phyloP scores from a whole-genome alignment of 2,113 vertebrate genomes.

The Probosciger aterrimus region DNA sequence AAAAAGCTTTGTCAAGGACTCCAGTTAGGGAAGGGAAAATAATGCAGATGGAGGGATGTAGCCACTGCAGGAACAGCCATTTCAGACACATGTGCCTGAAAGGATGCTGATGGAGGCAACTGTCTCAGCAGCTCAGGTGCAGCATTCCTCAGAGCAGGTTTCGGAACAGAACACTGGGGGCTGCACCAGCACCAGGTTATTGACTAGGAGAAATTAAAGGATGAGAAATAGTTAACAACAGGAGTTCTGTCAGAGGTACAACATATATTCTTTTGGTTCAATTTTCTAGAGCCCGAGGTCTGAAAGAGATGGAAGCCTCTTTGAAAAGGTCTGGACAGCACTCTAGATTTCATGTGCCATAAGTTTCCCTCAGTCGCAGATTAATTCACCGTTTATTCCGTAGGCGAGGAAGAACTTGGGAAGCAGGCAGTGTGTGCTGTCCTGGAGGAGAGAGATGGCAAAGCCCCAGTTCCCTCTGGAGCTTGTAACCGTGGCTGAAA shows the following conservation, averaged over 20 bases:
- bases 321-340: slow-evolving; percentile 59
- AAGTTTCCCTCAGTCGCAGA: slow-evolving; percentile 63
- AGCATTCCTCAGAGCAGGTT: background rate
- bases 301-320: slow-evolving; percentile 64
- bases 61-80: background rate
- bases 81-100: background rate
- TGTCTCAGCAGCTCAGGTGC: background rate
- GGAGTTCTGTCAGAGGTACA: slow-evolving; percentile 44
- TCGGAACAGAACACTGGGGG: background rate
- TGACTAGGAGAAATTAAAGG: background rate
- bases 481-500: background rate
- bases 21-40: background rate
- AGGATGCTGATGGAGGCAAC: background rate
- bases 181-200: background rate
- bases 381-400: slow-evolving; percentile 59
- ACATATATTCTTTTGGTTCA: slow-evolving; percentile 54
- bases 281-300: slow-evolving; percentile 59
- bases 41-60: background rate
- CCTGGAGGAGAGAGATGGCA: background rate
- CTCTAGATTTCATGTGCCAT: slow-evolving; percentile 62
- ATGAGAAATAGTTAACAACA: slow-evolving; percentile 55
- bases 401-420: background rate
- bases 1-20: background rate
- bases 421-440: background rate
- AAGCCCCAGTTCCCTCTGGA: slow-evolving; percentile 14